These are phyloP conservation scores for Helicoverpa assulta DNA, from an alignment of 2,888 invertebrate species.

Conservation along the genomic window DNA sequence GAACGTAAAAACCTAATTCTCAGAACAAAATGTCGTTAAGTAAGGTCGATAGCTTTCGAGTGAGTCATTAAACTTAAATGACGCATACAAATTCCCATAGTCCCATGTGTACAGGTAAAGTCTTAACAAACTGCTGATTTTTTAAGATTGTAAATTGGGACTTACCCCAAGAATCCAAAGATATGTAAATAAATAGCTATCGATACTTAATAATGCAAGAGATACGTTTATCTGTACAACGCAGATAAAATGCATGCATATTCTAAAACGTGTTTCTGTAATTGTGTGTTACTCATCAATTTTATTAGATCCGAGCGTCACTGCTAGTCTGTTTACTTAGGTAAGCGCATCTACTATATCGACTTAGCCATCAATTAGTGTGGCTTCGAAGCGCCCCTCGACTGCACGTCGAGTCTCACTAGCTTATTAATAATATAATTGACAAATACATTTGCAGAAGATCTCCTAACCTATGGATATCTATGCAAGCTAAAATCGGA, in stretches of 20 bases:
- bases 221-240: no score
- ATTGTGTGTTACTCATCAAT: not conserved
- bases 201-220: no score
- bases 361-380: not conserved
- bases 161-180: conserved; percentile 7
- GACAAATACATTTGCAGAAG: no score
- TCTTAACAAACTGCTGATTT: conserved; percentile 22
- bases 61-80: conserved; percentile 47
- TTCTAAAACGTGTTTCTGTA: not conserved
- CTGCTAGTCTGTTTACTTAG: conserved; percentile 5
- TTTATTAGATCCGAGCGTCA: not conserved
- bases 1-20: conserved; percentile 15
- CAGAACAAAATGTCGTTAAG: conserved; percentile 31
- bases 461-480: no score
- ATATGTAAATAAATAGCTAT: not conserved
- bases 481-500: no score
- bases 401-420: no score
- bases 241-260: no score
- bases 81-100: conserved; percentile 48
- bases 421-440: no score
- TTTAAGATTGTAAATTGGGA: conserved; percentile 17
- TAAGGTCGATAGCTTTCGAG: conserved; percentile 46
- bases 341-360: conserved; percentile 1
- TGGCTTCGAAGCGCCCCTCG: not conserved
- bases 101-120: conserved; percentile 32